Percentiles rank a stretch among this genome's conserved stretches.
Evolutionary conservation across 2,113 vertebrate species (phyloP).

Genomic region (Eulemur macaco): DNA sequence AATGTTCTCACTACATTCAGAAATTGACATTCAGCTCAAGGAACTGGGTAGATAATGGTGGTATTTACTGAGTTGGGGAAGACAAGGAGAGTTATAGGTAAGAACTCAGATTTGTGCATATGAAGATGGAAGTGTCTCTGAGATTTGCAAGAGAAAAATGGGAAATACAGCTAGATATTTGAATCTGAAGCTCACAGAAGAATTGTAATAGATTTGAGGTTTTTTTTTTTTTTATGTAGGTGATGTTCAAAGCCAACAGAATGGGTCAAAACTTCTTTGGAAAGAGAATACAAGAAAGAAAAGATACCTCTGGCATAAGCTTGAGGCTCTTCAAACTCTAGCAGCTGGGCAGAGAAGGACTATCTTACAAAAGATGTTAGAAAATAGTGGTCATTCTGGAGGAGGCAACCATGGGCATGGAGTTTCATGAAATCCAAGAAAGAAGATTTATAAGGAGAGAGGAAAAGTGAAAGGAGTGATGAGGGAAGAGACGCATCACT

Average conservation of each 20-base stretch:
- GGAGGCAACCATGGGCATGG: background rate
- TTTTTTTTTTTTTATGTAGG: background rate
- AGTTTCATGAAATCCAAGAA: background rate
- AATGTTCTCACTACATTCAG: background rate
- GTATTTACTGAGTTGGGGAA: background rate
- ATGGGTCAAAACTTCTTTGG: background rate
- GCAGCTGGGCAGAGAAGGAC: background rate
- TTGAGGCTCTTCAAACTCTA: background rate
- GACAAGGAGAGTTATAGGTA: background rate
- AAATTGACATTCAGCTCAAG: background rate
- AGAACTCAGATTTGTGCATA: background rate
- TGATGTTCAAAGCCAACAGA: background rate
- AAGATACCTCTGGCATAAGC: background rate
- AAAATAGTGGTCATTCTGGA: background rate
- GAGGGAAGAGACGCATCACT: background rate
- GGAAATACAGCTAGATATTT: background rate
- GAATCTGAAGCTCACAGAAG: background rate
- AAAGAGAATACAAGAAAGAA: background rate
- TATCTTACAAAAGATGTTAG: background rate
- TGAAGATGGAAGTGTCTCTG: background rate
- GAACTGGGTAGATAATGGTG: background rate
- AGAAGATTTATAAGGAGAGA: background rate
- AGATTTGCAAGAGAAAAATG: background rate
- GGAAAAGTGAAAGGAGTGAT: rapidly evolving
- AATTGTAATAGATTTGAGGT: background rate